These are phyloP conservation scores for Pachycephus smyrnensis DNA, from an alignment of 2,888 invertebrate species.

Conservation along the genomic window DNA sequence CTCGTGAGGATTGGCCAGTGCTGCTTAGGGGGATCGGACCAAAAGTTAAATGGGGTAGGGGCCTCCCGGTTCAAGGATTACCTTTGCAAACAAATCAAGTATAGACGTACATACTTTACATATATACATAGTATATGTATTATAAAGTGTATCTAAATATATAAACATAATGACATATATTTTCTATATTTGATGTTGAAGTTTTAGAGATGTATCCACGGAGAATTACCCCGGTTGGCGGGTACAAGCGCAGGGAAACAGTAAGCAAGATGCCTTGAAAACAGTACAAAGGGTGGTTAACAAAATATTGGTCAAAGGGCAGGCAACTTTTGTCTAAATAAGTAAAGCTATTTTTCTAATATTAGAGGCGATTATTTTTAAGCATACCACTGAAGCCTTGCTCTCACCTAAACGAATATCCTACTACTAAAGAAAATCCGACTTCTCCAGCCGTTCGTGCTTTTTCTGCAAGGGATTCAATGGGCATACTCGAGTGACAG, in stretches of 20 bases:
- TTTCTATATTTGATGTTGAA: conserved; percentile 67
- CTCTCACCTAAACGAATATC: conserved; percentile 50
- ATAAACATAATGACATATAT: conserved; percentile 63
- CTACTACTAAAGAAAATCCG: conserved; percentile 15
- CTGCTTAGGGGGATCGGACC: conserved; percentile 49
- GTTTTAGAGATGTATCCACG: conserved; percentile 64
- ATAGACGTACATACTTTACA: conserved; percentile 54
- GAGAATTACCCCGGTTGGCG: conserved; percentile 27
- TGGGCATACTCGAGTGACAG: conserved; percentile 62
- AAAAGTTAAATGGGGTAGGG: conserved; percentile 36
- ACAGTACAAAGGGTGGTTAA: conserved; percentile 67
- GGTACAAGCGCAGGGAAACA: conserved; percentile 60
- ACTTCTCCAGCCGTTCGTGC: conserved; percentile 54
- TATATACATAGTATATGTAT: conserved; percentile 55
- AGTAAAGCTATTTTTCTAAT: conserved; percentile 59
- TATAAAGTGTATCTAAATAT: conserved; percentile 61
- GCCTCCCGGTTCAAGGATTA: conserved; percentile 25
- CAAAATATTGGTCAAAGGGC: conserved; percentile 64
- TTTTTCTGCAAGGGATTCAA: conserved; percentile 63
- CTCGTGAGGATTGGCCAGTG: conserved; percentile 44
- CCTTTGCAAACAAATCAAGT: conserved; percentile 52
- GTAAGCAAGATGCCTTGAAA: conserved; percentile 68
- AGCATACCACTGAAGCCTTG: conserved; percentile 66
- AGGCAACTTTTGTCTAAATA: conserved; percentile 66
- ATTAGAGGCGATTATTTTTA: conserved; percentile 59